Percentiles rank a stretch among this genome's conserved stretches.
These are phyloP conservation scores for Enteromius viviparus DNA, from an alignment of 2,797 vertebrate genomes.

Conservation along the genomic window DNA sequence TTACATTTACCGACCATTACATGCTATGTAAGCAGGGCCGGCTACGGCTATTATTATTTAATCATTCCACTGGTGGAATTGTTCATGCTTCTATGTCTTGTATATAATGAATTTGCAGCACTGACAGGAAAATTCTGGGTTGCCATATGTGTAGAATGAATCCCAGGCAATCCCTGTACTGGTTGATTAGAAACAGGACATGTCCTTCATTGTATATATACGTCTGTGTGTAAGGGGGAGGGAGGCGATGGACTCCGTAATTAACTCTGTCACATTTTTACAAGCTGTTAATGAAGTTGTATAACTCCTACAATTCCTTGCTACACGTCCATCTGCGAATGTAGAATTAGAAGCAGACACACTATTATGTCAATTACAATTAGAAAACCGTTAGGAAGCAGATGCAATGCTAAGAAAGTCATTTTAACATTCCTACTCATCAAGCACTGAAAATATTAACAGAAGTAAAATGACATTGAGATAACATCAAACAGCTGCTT, in stretches of 20 bases:
- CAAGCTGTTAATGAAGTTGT: slow-evolving; percentile 60
- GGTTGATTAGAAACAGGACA: slow-evolving; percentile 64
- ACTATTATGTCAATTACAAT: slow-evolving; percentile 33
- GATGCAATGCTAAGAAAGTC: slow-evolving; percentile 17
- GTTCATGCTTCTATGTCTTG: slow-evolving; percentile 20
- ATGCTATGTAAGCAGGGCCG: slow-evolving; percentile 17
- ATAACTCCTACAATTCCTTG: slow-evolving; percentile 50
- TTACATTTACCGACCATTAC: slow-evolving; percentile 15
- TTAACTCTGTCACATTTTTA: slow-evolving; percentile 61
- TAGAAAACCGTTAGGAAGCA: slow-evolving; percentile 14
- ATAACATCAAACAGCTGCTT: slow-evolving; percentile 9
- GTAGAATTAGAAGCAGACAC: slow-evolving; percentile 56
- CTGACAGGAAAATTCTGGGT: slow-evolving; percentile 35
- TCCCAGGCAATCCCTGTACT: slow-evolving; percentile 48
- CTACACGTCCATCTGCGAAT: slow-evolving; percentile 42
- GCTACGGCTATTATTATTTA: slow-evolving; percentile 28
- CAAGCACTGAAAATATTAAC: neutral
- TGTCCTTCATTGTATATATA: slow-evolving; percentile 53
- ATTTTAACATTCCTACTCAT: slow-evolving; percentile 8
- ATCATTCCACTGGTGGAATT: slow-evolving; percentile 31
- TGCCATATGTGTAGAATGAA: slow-evolving; percentile 55
- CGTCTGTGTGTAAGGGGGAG: neutral
- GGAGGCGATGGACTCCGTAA: slow-evolving; percentile 60
- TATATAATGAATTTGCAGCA: slow-evolving; percentile 20
- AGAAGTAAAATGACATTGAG: slow-evolving; percentile 2